A percentile compares a stretch with the other conserved stretches of the same genome.
phyloP scores from a whole-genome alignment of 2,113 vertebrate species.

The Monopterus albus region DNA sequence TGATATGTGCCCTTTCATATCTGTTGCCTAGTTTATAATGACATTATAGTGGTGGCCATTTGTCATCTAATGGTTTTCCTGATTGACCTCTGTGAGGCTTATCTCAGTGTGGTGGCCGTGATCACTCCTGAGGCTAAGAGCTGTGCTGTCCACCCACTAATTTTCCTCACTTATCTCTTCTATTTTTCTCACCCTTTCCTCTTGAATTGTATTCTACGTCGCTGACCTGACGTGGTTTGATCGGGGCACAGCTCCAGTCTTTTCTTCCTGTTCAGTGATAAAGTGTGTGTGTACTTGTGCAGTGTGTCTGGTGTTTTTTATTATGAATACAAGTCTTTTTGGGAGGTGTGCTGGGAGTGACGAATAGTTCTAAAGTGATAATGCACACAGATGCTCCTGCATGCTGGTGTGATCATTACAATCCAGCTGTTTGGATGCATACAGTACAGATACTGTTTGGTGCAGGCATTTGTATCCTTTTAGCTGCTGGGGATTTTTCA shows the following conservation, averaged over 20 bases:
- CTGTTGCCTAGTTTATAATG: slow-evolving; percentile 44
- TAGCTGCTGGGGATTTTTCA: too few species aligned
- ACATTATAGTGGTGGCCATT: slow-evolving; percentile 50
- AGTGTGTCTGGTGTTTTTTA: neutral
- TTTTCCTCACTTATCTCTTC: too few species aligned
- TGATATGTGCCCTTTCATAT: slow-evolving; percentile 43
- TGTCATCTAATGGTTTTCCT: slow-evolving; percentile 67
- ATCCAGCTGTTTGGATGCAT: too few species aligned
- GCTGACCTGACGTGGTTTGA: slow-evolving; percentile 22
- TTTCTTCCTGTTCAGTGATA: neutral
- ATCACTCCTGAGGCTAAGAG: slow-evolving; percentile 48
- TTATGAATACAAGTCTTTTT: slow-evolving; percentile 19
- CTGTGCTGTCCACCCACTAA: slow-evolving; percentile 15
- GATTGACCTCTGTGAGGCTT: slow-evolving; percentile 66
- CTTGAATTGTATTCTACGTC: slow-evolving; percentile 19
- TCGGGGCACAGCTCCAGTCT: neutral
- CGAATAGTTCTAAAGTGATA: slow-evolving; percentile 36
- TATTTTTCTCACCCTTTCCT: slow-evolving; percentile 11
- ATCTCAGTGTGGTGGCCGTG: slow-evolving; percentile 53
- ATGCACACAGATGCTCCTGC: slow-evolving; percentile 37
- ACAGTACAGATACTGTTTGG: too few species aligned
- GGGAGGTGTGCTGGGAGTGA: slow-evolving; percentile 6
- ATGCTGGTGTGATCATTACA: slow-evolving; percentile 31
- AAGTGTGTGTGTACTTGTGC: neutral
- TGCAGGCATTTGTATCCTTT: too few species aligned